Evolutionary conservation across 30 jellyfish, hydroid and myxozoan genomes (phyloP).

Genomic region (Turritopsis rubra): DNA sequence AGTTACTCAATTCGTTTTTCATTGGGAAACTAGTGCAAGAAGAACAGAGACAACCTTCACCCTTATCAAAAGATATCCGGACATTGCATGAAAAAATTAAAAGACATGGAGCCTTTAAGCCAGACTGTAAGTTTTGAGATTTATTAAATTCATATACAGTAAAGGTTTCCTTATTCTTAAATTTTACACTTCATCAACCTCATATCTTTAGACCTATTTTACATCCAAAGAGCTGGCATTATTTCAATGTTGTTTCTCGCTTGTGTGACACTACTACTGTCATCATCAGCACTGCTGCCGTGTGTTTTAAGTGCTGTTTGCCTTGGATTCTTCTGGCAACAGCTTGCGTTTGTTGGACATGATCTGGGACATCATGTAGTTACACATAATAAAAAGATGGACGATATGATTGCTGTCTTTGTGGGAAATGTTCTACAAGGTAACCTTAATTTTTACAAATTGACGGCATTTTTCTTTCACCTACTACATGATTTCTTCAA

Average conservation of each 20-base stretch:
- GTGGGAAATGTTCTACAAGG: conserved; percentile 72
- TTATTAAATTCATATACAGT: neutral
- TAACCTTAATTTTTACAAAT: neutral
- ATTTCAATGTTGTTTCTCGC: conserved; percentile 35
- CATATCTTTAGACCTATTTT: conserved; percentile 63
- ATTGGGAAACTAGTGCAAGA: conserved; percentile 47
- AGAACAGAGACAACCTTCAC: conserved; percentile 32
- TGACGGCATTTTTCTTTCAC: neutral
- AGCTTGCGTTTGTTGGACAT: conserved; percentile 95
- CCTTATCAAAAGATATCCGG: conserved; percentile 54
- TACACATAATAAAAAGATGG: conserved; percentile 54
- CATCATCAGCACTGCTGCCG: conserved; percentile 35
- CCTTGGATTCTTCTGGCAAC: conserved; percentile 93
- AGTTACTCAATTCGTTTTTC: conserved; percentile 50
- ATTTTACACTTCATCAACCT: no score
- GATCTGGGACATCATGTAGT: conserved; percentile 94
- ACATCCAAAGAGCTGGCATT: conserved; percentile 35
- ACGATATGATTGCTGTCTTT: conserved; percentile 56
- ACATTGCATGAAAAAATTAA: conserved; percentile 41
- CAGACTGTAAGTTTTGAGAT: conserved; percentile 65
- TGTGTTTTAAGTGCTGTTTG: conserved; percentile 48
- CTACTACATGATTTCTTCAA: neutral
- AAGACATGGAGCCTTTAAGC: conserved; percentile 56
- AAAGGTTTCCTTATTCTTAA: neutral
- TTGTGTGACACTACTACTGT: conserved; percentile 24